Evolutionary conservation across 2,888 invertebrate species (phyloP).

Genomic region (Mylabris sibirica): DNA sequence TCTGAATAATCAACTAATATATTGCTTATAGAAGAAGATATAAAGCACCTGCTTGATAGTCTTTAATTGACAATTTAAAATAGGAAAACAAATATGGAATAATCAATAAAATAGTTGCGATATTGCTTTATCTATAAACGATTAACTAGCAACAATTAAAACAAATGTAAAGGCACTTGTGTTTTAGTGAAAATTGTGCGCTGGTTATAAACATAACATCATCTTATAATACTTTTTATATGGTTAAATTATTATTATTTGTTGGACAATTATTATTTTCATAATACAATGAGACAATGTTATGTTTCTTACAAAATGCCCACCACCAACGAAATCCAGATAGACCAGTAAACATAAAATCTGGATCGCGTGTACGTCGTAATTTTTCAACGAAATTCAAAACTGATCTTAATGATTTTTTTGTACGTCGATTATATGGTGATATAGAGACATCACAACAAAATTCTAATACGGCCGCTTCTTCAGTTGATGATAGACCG

Average conservation of each 20-base stretch:
- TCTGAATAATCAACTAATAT: slow-evolving; percentile 17
- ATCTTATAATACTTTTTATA: too few species aligned
- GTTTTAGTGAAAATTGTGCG: slow-evolving; percentile 12
- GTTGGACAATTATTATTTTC: slow-evolving; percentile 51
- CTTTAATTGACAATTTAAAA: not conserved
- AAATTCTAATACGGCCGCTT: slow-evolving; percentile 72
- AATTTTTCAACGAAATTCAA: slow-evolving; percentile 73
- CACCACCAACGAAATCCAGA: slow-evolving; percentile 83
- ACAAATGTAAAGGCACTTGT: not conserved
- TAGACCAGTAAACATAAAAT: slow-evolving; percentile 73
- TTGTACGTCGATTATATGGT: slow-evolving; percentile 75
- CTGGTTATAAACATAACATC: too few species aligned
- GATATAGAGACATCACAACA: slow-evolving; percentile 77
- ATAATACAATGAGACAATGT: slow-evolving; percentile 72
- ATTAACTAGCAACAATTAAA: slow-evolving; percentile 2
- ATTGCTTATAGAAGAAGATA: not conserved
- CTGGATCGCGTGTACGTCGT: slow-evolving; percentile 67
- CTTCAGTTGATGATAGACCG: slow-evolving; percentile 68
- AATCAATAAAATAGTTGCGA: not conserved
- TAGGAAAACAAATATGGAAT: not conserved
- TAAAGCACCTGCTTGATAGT: not conserved
- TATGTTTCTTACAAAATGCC: slow-evolving; percentile 83
- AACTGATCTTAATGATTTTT: slow-evolving; percentile 71
- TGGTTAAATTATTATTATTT: slow-evolving; percentile 31
- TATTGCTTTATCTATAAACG: not conserved